These are phyloP conservation scores for Cynoglossus semilaevis DNA, from an alignment of 2,113 vertebrate species.

Conservation along the genomic window DNA sequence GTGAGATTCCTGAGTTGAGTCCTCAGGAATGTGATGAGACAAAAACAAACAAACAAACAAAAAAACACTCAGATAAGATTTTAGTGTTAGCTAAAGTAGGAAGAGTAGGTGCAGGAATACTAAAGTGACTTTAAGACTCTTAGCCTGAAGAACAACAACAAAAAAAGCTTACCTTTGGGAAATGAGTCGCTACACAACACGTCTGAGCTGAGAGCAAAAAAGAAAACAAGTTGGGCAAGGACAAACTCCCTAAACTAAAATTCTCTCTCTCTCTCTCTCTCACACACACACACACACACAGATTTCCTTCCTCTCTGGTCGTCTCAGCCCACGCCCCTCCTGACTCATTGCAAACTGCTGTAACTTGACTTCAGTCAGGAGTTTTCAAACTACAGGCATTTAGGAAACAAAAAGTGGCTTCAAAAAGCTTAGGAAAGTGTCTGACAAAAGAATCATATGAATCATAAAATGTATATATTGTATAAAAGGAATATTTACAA, in stretches of 20 bases:
- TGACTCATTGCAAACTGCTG: constrained; percentile 10
- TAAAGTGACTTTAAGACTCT: too few species aligned
- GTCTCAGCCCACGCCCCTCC: constrained; percentile 45
- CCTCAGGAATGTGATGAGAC: constrained; percentile 40
- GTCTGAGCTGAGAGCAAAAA: constrained; percentile 24
- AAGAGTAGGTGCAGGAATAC: too few species aligned
- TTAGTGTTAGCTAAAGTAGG: background rate
- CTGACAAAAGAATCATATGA: too few species aligned
- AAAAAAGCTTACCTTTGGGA: constrained; percentile 54
- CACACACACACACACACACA: constrained; percentile 11
- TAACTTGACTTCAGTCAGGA: constrained; percentile 27
- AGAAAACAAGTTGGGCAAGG: constrained; percentile 13
- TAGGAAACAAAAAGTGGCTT: too few species aligned
- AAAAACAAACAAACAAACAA: background rate
- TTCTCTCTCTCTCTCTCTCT: constrained; percentile 6
- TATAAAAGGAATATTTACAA: too few species aligned
- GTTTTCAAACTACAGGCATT: too few species aligned
- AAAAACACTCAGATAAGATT: background rate
- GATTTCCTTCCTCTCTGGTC: constrained; percentile 55
- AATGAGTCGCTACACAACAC: background rate
- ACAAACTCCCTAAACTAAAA: constrained; percentile 4
- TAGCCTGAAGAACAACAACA: too few species aligned
- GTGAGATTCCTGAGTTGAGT: constrained; percentile 21
- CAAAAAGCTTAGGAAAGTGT: too few species aligned
- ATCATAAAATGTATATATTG: too few species aligned